Conservation (phyloP, 2,113 vertebrate species). For the Cinclus mexicanus region DNA sequence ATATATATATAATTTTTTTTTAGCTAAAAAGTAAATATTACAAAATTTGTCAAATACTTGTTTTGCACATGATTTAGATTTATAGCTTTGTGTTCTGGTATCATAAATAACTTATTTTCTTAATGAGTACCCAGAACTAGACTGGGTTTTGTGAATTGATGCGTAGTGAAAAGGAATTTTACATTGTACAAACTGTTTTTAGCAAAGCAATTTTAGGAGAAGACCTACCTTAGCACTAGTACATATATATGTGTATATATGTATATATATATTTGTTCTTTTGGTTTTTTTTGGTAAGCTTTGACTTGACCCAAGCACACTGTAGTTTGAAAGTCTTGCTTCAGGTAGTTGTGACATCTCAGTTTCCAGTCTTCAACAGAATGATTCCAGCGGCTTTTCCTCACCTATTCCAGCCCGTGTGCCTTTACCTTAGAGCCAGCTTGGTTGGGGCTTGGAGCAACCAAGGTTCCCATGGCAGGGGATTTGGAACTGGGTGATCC, state of each 20-base stretch:
- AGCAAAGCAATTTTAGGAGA: background rate
- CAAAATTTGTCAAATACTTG: background rate
- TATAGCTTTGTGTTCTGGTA: background rate
- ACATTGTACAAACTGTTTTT: background rate
- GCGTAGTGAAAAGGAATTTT: background rate
- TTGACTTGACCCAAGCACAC: background rate
- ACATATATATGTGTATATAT: too few relatives aligned
- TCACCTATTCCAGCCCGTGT: fast-evolving
- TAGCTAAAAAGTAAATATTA: background rate
- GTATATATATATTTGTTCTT: background rate
- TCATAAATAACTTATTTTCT: background rate
- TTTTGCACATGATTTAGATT: background rate
- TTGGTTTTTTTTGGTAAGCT: background rate
- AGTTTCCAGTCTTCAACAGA: background rate
- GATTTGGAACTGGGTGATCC: background rate
- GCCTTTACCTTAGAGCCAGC: background rate
- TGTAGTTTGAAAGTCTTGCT: background rate
- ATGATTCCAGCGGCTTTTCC: background rate
- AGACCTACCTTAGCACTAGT: background rate
- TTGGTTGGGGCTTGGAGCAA: background rate
- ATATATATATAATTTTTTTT: background rate
- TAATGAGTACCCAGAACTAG: background rate
- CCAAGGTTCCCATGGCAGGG: too few relatives aligned
- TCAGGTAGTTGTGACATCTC: background rate
- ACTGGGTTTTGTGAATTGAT: background rate